Evolutionary conservation across 2,888 invertebrate species (phyloP).

Genomic region (Brachycybe producta): DNA sequence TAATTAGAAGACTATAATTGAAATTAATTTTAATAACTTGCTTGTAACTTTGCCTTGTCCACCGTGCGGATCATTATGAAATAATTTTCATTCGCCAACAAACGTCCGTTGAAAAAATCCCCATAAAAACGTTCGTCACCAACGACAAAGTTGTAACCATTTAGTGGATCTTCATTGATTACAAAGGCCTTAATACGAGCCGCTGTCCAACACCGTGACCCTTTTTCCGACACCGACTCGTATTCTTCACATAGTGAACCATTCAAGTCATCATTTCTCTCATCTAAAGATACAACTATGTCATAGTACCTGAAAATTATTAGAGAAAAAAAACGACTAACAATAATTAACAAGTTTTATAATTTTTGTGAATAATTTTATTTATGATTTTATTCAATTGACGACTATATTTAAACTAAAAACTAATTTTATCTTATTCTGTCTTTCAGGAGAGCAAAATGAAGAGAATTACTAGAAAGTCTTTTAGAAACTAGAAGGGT

Average conservation of each 20-base stretch:
- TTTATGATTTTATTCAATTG: too few species aligned
- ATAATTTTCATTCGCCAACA: not conserved
- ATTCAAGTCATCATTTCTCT: not conserved
- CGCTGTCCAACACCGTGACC: not conserved
- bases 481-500: too few species aligned
- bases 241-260: not conserved
- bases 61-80: not conserved
- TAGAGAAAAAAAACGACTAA: too few species aligned
- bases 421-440: too few species aligned
- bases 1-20: too few species aligned
- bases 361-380: too few species aligned
- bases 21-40: too few species aligned
- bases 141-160: not conserved
- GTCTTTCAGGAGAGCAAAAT: too few species aligned
- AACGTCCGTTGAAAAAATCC: conserved; percentile 1
- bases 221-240: not conserved
- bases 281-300: not conserved
- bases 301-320: not conserved
- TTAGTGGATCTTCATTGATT: not conserved
- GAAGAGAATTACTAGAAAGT: too few species aligned
- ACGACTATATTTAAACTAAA: too few species aligned
- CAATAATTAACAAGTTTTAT: too few species aligned
- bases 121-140: not conserved
- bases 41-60: not conserved
- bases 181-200: not conserved